Conservation (phyloP, 2,888 invertebrate species). For the Pachydiplax longipennis region DNA sequence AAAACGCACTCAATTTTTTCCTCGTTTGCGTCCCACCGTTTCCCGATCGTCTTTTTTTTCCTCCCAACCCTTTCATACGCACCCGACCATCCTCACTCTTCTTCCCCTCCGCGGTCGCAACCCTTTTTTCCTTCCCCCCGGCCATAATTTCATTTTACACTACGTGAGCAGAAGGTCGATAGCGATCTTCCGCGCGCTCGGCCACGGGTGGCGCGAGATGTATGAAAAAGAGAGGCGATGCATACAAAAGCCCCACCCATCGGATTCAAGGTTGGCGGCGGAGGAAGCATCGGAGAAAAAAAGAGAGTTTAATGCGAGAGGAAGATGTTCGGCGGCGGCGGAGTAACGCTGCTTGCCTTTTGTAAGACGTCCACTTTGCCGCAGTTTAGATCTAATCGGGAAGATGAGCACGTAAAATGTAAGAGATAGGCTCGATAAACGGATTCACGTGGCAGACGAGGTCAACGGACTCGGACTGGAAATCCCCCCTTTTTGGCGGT, state of each 20-base stretch:
- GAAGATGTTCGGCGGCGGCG: background rate
- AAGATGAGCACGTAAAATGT: conserved; percentile 2
- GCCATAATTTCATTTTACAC: conserved; percentile 19
- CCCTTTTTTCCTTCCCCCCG: background rate
- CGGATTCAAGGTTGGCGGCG: background rate
- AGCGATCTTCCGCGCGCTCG: background rate
- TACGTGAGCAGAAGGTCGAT: conserved; percentile 20
- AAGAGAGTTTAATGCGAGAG: background rate
- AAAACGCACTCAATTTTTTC: background rate
- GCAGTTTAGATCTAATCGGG: background rate
- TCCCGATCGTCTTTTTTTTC: background rate
- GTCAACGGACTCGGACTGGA: background rate
- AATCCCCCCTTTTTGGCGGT: background rate
- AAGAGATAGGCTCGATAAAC: background rate
- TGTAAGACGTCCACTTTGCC: background rate
- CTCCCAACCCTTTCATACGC: background rate
- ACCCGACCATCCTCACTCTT: background rate
- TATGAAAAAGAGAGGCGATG: too few relatives aligned
- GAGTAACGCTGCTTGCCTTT: background rate
- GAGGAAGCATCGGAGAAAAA: background rate
- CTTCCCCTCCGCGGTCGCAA: background rate
- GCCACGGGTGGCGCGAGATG: background rate
- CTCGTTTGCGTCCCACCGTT: background rate
- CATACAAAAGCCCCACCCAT: too few relatives aligned
- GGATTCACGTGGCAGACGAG: background rate